Percentiles rank a stretch among this genome's conserved stretches.
Conservation (phyloP, 2,797 vertebrate species). For the Enteromius fasciolatus region DNA sequence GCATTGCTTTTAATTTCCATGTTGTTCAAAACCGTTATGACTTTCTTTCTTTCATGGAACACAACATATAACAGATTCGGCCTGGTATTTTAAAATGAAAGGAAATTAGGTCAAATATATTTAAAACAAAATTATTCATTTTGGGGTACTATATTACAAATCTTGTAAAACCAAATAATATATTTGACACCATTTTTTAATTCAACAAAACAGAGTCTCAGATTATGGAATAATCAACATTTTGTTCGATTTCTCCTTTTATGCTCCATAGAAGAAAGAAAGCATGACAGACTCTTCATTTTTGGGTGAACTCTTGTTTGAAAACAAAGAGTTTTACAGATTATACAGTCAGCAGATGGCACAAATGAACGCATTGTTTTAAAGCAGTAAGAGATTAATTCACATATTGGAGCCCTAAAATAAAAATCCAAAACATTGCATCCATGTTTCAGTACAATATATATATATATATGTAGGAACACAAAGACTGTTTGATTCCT, state of each 20-base stretch:
- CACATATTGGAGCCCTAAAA: neutral
- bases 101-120: neutral
- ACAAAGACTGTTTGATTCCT: neutral
- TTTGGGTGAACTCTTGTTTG: neutral
- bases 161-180: neutral
- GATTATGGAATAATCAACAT: neutral
- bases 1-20: neutral
- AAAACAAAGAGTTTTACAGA: conserved; percentile 12
- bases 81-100: neutral
- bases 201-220: neutral
- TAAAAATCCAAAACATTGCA: neutral
- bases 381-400: conserved; percentile 23
- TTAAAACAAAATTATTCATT: neutral
- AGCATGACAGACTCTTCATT: neutral
- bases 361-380: conserved; percentile 10
- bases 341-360: conserved; percentile 4
- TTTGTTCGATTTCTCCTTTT: neutral
- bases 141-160: neutral
- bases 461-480: neutral
- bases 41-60: neutral
- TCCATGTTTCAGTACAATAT: conserved; percentile 11
- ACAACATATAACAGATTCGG: neutral
- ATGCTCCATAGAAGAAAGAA: conserved; percentile 4
- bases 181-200: neutral
- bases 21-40: neutral